Conservation (phyloP, 2,113 vertebrate genomes). For the Cochlearius cochlearius region DNA sequence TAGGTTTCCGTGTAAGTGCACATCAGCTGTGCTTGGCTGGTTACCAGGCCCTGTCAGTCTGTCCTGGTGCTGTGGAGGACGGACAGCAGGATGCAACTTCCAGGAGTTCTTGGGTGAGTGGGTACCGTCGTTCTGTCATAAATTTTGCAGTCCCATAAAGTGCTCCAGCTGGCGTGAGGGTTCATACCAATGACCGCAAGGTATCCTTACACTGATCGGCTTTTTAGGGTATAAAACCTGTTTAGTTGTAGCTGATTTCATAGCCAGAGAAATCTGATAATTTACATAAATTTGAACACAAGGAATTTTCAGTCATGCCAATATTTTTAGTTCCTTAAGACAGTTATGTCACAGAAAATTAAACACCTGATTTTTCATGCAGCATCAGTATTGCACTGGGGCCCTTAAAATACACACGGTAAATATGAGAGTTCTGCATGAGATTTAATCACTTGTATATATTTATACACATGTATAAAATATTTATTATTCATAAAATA, state of each 20-base stretch:
- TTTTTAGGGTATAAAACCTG: background rate
- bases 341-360: background rate
- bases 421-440: background rate
- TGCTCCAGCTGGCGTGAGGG: background rate
- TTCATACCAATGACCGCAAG: accelerated
- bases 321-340: background rate
- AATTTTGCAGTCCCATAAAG: background rate
- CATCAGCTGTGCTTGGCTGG: background rate
- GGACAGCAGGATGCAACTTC: background rate
- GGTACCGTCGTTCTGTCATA: accelerated
- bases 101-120: background rate
- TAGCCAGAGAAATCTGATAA: background rate
- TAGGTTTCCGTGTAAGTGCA: background rate
- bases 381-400: background rate
- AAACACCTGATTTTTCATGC: background rate
- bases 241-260: background rate
- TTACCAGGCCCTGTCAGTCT: background rate
- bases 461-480: background rate
- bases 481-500: background rate
- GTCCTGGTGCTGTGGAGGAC: background rate
- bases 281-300: background rate
- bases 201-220: background rate
- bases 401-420: background rate
- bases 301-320: background rate
- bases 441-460: background rate